phyloP scores from a whole-genome alignment of 2,113 vertebrate species.

The Dasypus novemcinctus region DNA sequence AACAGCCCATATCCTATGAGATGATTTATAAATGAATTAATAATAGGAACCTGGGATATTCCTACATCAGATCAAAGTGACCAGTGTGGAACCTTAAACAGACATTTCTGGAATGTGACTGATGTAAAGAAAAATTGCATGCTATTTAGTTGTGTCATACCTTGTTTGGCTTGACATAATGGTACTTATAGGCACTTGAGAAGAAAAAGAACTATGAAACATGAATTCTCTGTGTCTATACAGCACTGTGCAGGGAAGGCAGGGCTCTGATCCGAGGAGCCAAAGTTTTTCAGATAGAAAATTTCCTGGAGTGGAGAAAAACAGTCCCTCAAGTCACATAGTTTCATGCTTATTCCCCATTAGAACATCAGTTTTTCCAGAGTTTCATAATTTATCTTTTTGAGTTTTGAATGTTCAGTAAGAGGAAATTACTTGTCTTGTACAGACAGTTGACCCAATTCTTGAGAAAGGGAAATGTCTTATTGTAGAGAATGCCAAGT shows the following conservation, averaged over 20 bases:
- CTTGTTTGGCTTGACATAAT: conserved; percentile 37
- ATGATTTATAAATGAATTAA: not conserved
- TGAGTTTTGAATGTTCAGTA: not conserved
- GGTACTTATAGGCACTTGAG: conserved; percentile 21
- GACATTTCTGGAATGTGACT: conserved; percentile 28
- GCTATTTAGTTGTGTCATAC: not conserved
- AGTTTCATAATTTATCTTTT: not conserved
- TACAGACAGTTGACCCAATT: fast-evolving
- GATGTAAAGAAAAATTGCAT: conserved; percentile 41
- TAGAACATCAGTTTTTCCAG: not conserved
- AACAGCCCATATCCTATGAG: not conserved
- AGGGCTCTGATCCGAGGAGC: not conserved
- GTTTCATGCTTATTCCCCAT: not conserved
- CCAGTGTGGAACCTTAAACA: conserved; percentile 6
- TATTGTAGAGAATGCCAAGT: not conserved
- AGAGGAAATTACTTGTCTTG: not conserved
- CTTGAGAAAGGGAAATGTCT: not conserved
- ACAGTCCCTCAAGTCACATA: not conserved
- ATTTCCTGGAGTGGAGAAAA: not conserved
- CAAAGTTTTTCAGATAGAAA: not conserved
- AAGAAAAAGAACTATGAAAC: not conserved
- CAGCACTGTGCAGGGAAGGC: not conserved
- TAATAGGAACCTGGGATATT: not conserved
- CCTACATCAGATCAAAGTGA: conserved; percentile 24
- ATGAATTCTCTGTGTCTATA: not conserved